Conservation (phyloP, 2,888 invertebrate genomes). For the Aelia acuminata region DNA sequence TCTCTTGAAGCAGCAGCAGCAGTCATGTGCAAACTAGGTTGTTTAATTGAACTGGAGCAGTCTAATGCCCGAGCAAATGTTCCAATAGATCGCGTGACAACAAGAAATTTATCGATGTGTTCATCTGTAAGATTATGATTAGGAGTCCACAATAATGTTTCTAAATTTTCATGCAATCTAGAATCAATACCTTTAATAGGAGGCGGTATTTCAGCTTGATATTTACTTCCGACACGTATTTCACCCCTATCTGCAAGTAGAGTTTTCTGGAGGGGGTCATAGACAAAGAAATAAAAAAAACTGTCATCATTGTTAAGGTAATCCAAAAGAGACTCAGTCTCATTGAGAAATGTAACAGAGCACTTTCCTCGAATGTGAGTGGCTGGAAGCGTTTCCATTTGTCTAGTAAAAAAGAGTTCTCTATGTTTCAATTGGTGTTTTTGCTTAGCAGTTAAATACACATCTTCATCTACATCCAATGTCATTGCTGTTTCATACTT, state of each 20-base stretch:
- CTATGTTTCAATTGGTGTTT: conserved; percentile 97
- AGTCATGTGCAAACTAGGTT: conserved; percentile 98
- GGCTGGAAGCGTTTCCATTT: conserved; percentile 97
- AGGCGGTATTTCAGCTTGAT: conserved; percentile 93
- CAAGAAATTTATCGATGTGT: conserved; percentile 98
- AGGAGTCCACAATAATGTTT: conserved; percentile 95
- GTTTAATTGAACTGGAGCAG: conserved; percentile 97
- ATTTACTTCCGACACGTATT: conserved; percentile 88
- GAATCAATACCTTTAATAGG: conserved; percentile 81
- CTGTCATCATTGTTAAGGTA: conserved; percentile 98
- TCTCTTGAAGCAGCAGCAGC: conserved; percentile 99
- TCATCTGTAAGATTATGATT: conserved; percentile 91
- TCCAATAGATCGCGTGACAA: conserved; percentile 75
- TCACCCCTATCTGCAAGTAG: conserved; percentile 96
- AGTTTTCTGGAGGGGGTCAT: conserved; percentile 99
- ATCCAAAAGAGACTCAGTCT: conserved; percentile 95
- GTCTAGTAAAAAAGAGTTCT: conserved; percentile 96
- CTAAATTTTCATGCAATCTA: conserved; percentile 82
- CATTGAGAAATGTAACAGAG: conserved; percentile 97
- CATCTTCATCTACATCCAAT: conserved; percentile 63
- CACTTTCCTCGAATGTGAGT: conserved; percentile 99
- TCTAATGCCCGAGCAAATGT: conserved; percentile 97
- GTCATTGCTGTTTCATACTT: conserved; percentile 69
- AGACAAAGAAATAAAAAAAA: conserved; percentile 99
- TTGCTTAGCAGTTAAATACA: conserved; percentile 83